These are phyloP conservation scores for Gandaritis pyraliata DNA, from an alignment of 2,888 invertebrate species.

Conservation along the genomic window DNA sequence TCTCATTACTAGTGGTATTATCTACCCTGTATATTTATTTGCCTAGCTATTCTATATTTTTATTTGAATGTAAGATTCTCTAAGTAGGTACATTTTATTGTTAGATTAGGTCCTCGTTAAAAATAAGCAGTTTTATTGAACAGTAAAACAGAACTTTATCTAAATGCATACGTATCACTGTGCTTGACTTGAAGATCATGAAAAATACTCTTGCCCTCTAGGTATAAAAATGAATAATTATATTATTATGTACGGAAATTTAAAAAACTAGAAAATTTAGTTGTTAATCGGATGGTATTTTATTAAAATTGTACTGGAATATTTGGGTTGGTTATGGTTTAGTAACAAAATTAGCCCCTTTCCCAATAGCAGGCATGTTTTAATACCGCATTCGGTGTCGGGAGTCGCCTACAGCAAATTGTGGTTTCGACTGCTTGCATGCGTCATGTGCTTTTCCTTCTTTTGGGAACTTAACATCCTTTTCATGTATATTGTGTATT, in stretches of 20 bases:
- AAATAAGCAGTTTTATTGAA: not conserved
- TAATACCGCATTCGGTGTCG: not conserved
- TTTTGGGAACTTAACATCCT: not conserved
- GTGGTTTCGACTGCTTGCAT: constrained; percentile 9
- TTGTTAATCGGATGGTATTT: constrained; percentile 11
- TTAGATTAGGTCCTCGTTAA: not conserved
- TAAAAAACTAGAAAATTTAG: constrained; percentile 13
- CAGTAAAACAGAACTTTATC: not conserved
- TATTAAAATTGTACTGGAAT: constrained; percentile 20
- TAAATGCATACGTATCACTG: constrained; percentile 7
- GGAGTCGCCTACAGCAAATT: not conserved
- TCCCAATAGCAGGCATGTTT: not conserved
- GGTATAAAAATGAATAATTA: not conserved
- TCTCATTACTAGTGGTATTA: constrained; percentile 5
- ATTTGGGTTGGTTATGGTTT: not conserved
- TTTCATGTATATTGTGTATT: constrained; percentile 42
- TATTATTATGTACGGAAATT: constrained; percentile 12
- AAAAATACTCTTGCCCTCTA: constrained; percentile 5
- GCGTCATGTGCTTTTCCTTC: not conserved
- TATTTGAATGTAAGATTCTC: not conserved
- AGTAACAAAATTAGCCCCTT: not conserved
- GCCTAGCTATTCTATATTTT: not conserved
- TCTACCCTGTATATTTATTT: too few species aligned
- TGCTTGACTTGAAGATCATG: not conserved
- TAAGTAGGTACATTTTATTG: too few species aligned